Base-by-base conservation (phyloP, 2,888 invertebrate species). In the Scaptomyza parva region DNA sequence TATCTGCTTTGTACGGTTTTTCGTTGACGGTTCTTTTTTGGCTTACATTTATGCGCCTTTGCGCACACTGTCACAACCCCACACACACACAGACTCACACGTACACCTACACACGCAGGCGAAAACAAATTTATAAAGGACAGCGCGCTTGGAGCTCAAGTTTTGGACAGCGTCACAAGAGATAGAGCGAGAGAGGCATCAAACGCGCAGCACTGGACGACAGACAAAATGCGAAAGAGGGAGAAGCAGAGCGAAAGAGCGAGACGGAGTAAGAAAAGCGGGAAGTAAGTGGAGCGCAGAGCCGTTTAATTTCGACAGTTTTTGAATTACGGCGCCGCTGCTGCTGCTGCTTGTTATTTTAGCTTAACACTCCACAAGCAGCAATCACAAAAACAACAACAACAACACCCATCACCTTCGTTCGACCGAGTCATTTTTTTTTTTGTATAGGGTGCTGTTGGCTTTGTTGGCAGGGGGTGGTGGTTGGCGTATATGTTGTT, bases 221-320 rank as follows among this genome's bases (percentile, higher is more conserved):
- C 51, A 48, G 45, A 41, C 41, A 7, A 48, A 51, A 50, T 9
- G 48, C 30, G 33, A 8, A 40, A 41, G 39, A 41, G 47, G n/a
- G 40, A 17, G 53, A 47, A 9, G 9, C 22, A 37, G 72, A 26
- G 20, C 20, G 58, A 45, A 55, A 55, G 48, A 43, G 66, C 37
- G 44, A 33, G 26, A 35, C n/a, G n/a, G 43, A 5, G 47, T 44
- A 41, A 48, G 54, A 39, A 44, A 39, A 14, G 69, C 33, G 58
- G 28, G 33, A n/a, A 45, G 26, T 37, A 72, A 64, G 71, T 67
- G 82, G 76, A 81, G 86, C 64, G 73, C 73, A 77, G 65, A 86
- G 81, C 68, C 82, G 82, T 87, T 87, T 82, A 68, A 85, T 82
- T 82, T 82, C 85, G 87, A 85, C 82, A 82, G 82, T 82, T 87